Evolutionary conservation across 64 coral and sea anemone genomes (phyloP).

Genomic region (Pocillopora damicornis): DNA sequence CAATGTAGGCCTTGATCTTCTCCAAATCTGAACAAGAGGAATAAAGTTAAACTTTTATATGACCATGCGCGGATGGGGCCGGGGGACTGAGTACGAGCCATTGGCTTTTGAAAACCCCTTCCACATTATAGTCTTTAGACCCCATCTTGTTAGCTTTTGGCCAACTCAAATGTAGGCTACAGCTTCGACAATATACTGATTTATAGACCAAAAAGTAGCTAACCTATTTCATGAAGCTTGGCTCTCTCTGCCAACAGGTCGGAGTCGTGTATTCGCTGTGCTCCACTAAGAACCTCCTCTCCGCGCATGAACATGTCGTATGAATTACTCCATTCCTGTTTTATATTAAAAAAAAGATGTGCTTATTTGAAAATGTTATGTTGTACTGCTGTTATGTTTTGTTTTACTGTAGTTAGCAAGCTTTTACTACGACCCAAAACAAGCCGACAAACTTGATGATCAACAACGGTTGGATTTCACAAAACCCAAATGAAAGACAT

Average conservation of each 20-base stretch:
- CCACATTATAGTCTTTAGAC: too few species aligned
- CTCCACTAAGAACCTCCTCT: conserved; percentile 91
- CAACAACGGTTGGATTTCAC: too few species aligned
- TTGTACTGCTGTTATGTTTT: too few species aligned
- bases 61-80: too few species aligned
- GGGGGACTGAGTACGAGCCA: too few species aligned
- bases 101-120: too few species aligned
- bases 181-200: neutral
- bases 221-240: conserved; percentile 86
- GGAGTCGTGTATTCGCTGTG: conserved; percentile 95
- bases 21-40: conserved; percentile 69
- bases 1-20: conserved; percentile 91
- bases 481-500: too few species aligned
- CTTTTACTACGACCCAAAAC: too few species aligned
- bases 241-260: conserved; percentile 83
- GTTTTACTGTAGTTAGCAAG: too few species aligned
- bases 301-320: conserved; percentile 99
- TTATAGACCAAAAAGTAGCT: conserved; percentile 15
- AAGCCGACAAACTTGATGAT: too few species aligned
- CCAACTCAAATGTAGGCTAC: neutral
- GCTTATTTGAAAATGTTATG: neutral
- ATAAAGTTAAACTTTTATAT: neutral
- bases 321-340: conserved; percentile 86
- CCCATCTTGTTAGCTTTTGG: too few species aligned
- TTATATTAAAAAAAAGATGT: neutral